These are phyloP conservation scores for Botrylloides violaceus DNA, from an alignment of 23 tunicate species.

Conservation along the genomic window DNA sequence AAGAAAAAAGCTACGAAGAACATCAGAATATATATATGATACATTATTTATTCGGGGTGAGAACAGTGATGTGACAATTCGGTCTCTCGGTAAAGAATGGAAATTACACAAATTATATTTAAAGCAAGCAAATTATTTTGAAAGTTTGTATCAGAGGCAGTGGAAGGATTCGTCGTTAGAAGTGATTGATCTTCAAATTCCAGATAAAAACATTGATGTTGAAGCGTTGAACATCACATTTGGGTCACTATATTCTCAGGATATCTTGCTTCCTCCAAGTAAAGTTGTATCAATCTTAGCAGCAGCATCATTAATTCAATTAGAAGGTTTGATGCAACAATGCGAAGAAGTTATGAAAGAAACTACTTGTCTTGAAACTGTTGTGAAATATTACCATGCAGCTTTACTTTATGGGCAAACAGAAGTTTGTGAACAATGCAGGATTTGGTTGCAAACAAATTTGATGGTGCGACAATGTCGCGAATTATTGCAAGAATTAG, in stretches of 20 bases:
- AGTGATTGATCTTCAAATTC: constrained; percentile 74
- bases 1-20: constrained; percentile 36
- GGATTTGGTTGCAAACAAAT: constrained; percentile 88
- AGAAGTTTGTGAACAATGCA: constrained; percentile 49
- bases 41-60: constrained; percentile 84
- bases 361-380: constrained; percentile 46
- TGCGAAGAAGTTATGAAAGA: constrained; percentile 83
- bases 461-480: constrained; percentile 45
- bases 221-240: constrained; percentile 62
- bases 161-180: constrained; percentile 61
- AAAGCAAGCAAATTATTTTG: constrained; percentile 70
- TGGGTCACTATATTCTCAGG: constrained; percentile 89
- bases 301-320: constrained; percentile 92
- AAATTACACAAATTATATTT: constrained; percentile 93
- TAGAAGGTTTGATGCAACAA: constrained; percentile 86
- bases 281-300: constrained; percentile 83
- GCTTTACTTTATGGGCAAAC: constrained; percentile 80
- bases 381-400: constrained; percentile 48
- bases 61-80: constrained; percentile 70
- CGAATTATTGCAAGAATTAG: constrained; percentile 31
- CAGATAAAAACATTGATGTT: constrained; percentile 61
- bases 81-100: constrained; percentile 57
- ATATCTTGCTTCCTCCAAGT: constrained; percentile 42
- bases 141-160: constrained; percentile 63
- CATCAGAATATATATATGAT: constrained; percentile 86